Evolutionary conservation across 2,888 invertebrate genomes (phyloP).

Genomic region (Machimus rusticus): DNA sequence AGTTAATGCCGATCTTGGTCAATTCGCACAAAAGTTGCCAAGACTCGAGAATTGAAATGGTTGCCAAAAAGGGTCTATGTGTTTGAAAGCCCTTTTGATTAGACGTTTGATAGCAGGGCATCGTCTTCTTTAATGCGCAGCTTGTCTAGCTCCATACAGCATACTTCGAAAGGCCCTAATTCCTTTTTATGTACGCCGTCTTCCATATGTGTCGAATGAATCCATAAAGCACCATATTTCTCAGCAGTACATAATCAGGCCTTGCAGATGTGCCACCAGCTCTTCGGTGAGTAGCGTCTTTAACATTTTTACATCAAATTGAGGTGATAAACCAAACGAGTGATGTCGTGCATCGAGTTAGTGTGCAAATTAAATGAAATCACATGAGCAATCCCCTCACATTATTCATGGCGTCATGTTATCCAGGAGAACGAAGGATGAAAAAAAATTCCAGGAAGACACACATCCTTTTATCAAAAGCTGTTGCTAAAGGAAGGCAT

Average conservation of each 20-base stretch:
- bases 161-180: not conserved
- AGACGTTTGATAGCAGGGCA: not conserved
- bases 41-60: not conserved
- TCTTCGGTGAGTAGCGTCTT: not conserved
- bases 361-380: not conserved
- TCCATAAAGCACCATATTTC: not conserved
- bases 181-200: not conserved
- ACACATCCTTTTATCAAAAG: not conserved
- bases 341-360: not conserved
- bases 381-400: not conserved
- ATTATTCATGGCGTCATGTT: not conserved
- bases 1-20: not conserved
- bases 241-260: not conserved
- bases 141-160: too few species aligned
- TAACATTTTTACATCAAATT: not conserved
- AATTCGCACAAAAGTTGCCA: not conserved
- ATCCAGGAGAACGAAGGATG: not conserved
- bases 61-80: not conserved
- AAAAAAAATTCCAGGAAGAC: not conserved
- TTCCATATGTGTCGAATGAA: not conserved
- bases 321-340: not conserved
- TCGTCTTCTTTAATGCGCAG: not conserved
- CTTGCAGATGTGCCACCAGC: not conserved
- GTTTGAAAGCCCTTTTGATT: not conserved
- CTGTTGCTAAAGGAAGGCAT: not conserved